Conservation (phyloP, 92 coral and sea anemone genomes). For the Epizoanthus stellaris region DNA sequence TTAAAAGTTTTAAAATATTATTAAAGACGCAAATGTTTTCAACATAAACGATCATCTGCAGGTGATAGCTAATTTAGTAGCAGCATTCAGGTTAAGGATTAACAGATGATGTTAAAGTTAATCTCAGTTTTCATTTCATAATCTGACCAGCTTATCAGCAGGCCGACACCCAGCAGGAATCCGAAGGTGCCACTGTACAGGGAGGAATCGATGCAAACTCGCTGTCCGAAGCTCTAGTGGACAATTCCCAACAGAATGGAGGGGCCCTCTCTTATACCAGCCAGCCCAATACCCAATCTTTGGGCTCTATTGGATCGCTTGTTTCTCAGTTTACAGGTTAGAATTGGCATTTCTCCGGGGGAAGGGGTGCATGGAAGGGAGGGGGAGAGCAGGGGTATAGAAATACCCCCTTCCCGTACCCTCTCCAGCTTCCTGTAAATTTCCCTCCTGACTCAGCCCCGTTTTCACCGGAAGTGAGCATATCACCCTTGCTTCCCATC, state of each 20-base stretch:
- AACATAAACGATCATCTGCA: too few relatives aligned
- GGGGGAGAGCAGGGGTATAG: too few relatives aligned
- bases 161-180: slow-evolving; percentile 7
- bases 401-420: too few relatives aligned
- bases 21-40: too few relatives aligned
- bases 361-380: too few relatives aligned
- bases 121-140: background rate
- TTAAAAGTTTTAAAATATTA: too few relatives aligned
- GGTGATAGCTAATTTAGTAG: too few relatives aligned
- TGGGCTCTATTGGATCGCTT: background rate
- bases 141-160: slow-evolving; percentile 11
- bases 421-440: too few relatives aligned
- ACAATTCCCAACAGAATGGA: slow-evolving; percentile 9
- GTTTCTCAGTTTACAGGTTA: slow-evolving; percentile 12
- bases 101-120: background rate
- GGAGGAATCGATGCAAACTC: slow-evolving; percentile 3
- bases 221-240: slow-evolving; percentile 7
- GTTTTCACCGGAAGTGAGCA: too few relatives aligned
- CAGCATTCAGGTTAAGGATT: background rate
- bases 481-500: too few relatives aligned
- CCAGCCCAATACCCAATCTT: slow-evolving; percentile 14
- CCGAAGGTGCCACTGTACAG: background rate
- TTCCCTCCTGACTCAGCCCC: too few relatives aligned
- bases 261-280: slow-evolving; percentile 20
- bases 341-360: background rate